Conservation (phyloP, 1,140 invertebrate genomes). For the Drosophila mojavensis region DNA sequence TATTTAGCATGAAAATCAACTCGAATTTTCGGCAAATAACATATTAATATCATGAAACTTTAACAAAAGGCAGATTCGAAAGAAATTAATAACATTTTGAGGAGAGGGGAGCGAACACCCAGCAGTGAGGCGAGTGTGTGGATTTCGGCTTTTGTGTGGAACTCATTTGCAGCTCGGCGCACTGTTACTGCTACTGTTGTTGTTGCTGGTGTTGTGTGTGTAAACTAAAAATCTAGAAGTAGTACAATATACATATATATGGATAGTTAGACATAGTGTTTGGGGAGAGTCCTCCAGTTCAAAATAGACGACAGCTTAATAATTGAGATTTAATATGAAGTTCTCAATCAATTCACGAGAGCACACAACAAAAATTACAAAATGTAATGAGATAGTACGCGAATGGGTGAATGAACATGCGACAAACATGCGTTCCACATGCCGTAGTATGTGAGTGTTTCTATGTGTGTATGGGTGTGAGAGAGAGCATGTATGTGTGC, state of each 20-base stretch:
- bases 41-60: slow-evolving; percentile 68
- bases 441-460: slow-evolving; percentile 27
- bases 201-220: slow-evolving; percentile 22
- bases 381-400: slow-evolving; percentile 48
- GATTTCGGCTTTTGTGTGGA: slow-evolving; percentile 47
- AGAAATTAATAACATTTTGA: slow-evolving; percentile 61
- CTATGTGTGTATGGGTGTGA: slow-evolving; percentile 15
- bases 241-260: slow-evolving; percentile 65
- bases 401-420: slow-evolving; percentile 53
- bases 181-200: slow-evolving; percentile 19
- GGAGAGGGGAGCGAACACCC: slow-evolving; percentile 14
- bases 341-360: slow-evolving; percentile 30
- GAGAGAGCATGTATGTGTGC: slow-evolving; percentile 37
- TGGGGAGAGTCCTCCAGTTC: slow-evolving; percentile 1
- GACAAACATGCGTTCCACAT: slow-evolving; percentile 56
- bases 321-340: slow-evolving; percentile 40
- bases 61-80: slow-evolving; percentile 64
- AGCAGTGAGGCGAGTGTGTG: slow-evolving; percentile 51
- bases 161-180: slow-evolving; percentile 38
- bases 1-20: slow-evolving; percentile 28
- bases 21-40: slow-evolving; percentile 29
- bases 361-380: slow-evolving; percentile 57
- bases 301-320: slow-evolving; percentile 19
- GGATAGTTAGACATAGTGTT: slow-evolving; percentile 52
- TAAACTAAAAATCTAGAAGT: slow-evolving; percentile 72